Conservation (phyloP, 35 echinoderm and acorn worm species). For the Holothuria glaberrima region DNA sequence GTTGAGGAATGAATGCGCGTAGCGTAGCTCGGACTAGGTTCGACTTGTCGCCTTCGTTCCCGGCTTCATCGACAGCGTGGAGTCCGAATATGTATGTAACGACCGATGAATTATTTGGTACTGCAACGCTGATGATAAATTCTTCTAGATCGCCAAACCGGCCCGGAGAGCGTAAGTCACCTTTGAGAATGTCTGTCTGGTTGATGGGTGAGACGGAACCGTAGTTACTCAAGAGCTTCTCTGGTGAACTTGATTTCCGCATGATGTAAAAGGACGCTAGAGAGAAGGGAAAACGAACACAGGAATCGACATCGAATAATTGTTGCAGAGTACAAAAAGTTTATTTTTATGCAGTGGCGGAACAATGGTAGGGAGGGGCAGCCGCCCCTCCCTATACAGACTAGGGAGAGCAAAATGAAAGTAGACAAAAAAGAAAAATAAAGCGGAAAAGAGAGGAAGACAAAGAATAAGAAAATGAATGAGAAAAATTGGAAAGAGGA, state of each 20-base stretch:
- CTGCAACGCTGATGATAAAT: slow-evolving; percentile 34
- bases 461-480: too few relatives aligned
- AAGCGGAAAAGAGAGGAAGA: too few relatives aligned
- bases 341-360: too few relatives aligned
- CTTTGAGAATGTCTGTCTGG: slow-evolving; percentile 6
- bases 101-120: neutral
- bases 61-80: slow-evolving; percentile 56
- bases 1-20: slow-evolving; percentile 49
- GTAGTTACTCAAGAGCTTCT: slow-evolving; percentile 3
- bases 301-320: too few relatives aligned
- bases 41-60: slow-evolving; percentile 32
- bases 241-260: neutral
- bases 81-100: slow-evolving; percentile 63
- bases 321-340: too few relatives aligned
- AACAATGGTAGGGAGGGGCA: too few relatives aligned
- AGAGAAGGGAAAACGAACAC: neutral
- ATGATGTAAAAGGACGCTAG: slow-evolving; percentile 38
- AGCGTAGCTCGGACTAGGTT: slow-evolving; percentile 55
- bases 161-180: slow-evolving; percentile 33
- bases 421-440: too few relatives aligned
- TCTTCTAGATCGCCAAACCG: slow-evolving; percentile 57
- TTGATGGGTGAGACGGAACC: neutral
- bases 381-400: too few relatives aligned
- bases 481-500: too few relatives aligned
- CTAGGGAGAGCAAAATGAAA: too few relatives aligned